Evolutionary conservation across 2,113 vertebrate species (phyloP).

Genomic region (Eudyptes chrysolophus): DNA sequence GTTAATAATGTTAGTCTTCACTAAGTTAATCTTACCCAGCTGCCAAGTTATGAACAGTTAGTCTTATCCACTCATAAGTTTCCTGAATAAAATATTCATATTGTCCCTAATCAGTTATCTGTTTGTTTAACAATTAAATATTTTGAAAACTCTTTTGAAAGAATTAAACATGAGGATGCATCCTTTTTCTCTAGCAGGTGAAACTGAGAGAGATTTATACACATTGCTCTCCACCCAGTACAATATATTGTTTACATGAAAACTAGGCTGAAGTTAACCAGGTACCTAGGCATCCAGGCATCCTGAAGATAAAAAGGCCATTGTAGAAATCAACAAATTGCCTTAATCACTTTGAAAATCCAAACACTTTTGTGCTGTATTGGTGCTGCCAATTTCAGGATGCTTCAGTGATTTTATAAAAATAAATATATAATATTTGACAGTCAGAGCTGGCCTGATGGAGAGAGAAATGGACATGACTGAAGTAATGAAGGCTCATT

Average conservation of each 20-base stretch:
- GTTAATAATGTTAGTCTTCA: not conserved
- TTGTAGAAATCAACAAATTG: not conserved
- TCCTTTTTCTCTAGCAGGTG: not conserved
- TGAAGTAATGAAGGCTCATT: not conserved
- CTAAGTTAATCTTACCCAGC: not conserved
- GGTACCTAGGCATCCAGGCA: not conserved
- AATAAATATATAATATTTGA: not conserved
- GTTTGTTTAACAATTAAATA: not conserved
- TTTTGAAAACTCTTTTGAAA: not conserved
- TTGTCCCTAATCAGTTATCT: not conserved
- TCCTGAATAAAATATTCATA: not conserved
- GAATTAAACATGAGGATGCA: not conserved
- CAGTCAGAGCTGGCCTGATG: not conserved
- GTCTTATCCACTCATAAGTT: not conserved
- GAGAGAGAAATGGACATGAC: not conserved
- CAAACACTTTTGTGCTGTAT: not conserved
- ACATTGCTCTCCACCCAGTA: not conserved
- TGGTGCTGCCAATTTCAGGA: not conserved
- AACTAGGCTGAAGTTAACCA: not conserved
- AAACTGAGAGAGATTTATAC: not conserved
- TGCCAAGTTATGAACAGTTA: not conserved
- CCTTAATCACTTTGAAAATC: not conserved
- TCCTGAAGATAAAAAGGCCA: not conserved
- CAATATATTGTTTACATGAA: not conserved
- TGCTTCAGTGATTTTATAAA: not conserved